Evolutionary conservation across 1,140 invertebrate species (phyloP).

Genomic region (Camponotus pennsylvanicus): DNA sequence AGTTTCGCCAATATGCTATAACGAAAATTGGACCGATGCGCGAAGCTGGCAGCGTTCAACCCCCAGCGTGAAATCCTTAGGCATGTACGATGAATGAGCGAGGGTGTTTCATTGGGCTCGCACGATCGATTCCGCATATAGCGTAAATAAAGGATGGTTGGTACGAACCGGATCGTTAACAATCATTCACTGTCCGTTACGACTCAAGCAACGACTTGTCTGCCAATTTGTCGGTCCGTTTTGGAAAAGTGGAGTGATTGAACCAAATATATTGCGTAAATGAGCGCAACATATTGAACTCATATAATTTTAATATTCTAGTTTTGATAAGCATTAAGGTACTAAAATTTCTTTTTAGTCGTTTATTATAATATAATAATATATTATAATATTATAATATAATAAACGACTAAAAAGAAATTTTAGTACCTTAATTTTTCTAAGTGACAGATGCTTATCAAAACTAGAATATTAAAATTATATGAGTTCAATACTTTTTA

Average conservation of each 20-base stretch:
- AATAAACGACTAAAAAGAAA: background rate
- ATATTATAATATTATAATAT: background rate
- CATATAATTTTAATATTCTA: background rate
- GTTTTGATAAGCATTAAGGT: background rate
- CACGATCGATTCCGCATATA: background rate
- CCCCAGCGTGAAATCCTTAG: conserved; percentile 22
- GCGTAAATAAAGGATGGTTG: conserved; percentile 3
- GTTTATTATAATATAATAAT: background rate
- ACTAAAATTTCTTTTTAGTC: background rate
- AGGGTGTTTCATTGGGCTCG: background rate
- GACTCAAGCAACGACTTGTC: conserved; percentile 21
- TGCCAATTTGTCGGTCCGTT: conserved; percentile 16
- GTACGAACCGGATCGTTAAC: conserved; percentile 57
- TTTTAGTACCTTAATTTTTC: background rate
- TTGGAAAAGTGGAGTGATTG: conserved; percentile 16
- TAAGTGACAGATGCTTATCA: background rate
- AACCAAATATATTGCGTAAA: background rate
- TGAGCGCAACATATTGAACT: background rate
- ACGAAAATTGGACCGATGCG: conserved; percentile 15
- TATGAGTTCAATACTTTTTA: background rate
- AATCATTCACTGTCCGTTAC: conserved; percentile 74
- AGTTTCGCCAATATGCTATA: conserved; percentile 49
- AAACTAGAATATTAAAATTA: background rate
- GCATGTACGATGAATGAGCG: conserved; percentile 64
- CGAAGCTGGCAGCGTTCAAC: conserved; percentile 13